phyloP scores from a whole-genome alignment of 1,140 invertebrate genomes.

The Drosophila virilis region DNA sequence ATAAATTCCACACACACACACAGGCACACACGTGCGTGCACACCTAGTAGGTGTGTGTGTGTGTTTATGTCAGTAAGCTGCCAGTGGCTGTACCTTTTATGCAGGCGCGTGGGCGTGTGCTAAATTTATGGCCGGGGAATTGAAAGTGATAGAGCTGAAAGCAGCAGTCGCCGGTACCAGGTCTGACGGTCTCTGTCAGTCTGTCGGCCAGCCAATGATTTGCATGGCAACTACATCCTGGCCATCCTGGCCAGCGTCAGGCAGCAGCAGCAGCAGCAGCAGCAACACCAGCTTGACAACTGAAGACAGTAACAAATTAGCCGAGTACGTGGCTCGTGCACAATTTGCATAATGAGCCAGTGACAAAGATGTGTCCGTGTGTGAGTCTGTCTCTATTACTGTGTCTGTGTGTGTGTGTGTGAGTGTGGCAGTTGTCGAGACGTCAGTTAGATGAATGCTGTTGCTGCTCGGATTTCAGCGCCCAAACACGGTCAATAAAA shows the following conservation, averaged over 20 bases:
- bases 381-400: constrained; percentile 9
- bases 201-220: constrained; percentile 40
- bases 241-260: constrained; percentile 18
- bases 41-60: constrained; percentile 31
- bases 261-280: constrained; percentile 42
- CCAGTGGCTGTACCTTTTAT: constrained; percentile 63
- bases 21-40: neutral
- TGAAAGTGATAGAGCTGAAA: constrained; percentile 83
- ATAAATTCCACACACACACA: constrained; percentile 67
- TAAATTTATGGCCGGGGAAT: constrained; percentile 81
- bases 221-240: constrained; percentile 44
- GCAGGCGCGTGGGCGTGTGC: constrained; percentile 46
- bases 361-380: constrained; percentile 67
- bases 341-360: constrained; percentile 81
- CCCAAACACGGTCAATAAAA: constrained; percentile 52
- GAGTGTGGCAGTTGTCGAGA: constrained; percentile 28
- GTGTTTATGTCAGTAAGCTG: constrained; percentile 20
- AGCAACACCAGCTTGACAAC: constrained; percentile 62
- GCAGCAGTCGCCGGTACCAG: constrained; percentile 37
- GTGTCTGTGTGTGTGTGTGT: constrained; percentile 7
- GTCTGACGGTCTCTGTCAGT: constrained; percentile 15
- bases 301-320: constrained; percentile 82
- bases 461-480: constrained; percentile 57
- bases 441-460: constrained; percentile 4
- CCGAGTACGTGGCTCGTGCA: constrained; percentile 64